Evolutionary conservation across 2,888 invertebrate species (phyloP).

Genomic region (Automeris io): DNA sequence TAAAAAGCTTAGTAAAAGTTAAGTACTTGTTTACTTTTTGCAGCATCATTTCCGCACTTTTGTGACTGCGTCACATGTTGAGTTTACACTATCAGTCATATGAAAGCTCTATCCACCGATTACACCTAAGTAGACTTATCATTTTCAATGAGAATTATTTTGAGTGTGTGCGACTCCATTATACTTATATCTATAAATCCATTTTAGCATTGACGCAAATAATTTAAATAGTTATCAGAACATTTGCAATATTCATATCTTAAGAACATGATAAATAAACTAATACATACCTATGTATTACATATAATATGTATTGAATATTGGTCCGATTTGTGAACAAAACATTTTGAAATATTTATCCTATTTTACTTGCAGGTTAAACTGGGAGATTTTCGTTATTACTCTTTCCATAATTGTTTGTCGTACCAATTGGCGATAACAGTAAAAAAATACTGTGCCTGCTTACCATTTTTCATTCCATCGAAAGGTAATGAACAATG

Average conservation of each 20-base stretch:
- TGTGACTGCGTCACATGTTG: too few species aligned
- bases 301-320: background rate
- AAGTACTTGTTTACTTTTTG: too few species aligned
- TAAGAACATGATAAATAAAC: too few species aligned
- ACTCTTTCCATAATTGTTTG: slow-evolving; percentile 82
- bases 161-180: slow-evolving; percentile 9
- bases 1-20: too few species aligned
- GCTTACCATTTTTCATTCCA: slow-evolving; percentile 77
- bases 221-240: slow-evolving; percentile 10
- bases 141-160: slow-evolving; percentile 1
- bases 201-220: slow-evolving; percentile 20
- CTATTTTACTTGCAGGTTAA: slow-evolving; percentile 36
- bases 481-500: slow-evolving; percentile 36
- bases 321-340: background rate
- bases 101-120: too few species aligned
- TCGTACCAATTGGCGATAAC: slow-evolving; percentile 72
- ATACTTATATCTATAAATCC: slow-evolving; percentile 11
- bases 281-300: background rate
- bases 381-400: slow-evolving; percentile 51
- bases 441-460: slow-evolving; percentile 70
- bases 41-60: too few species aligned
- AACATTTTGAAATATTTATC: background rate
- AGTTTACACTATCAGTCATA: too few species aligned
- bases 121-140: background rate
- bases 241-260: slow-evolving; percentile 14